Conservation (phyloP, 2,113 vertebrate species). For the Australoheros scitulus region DNA sequence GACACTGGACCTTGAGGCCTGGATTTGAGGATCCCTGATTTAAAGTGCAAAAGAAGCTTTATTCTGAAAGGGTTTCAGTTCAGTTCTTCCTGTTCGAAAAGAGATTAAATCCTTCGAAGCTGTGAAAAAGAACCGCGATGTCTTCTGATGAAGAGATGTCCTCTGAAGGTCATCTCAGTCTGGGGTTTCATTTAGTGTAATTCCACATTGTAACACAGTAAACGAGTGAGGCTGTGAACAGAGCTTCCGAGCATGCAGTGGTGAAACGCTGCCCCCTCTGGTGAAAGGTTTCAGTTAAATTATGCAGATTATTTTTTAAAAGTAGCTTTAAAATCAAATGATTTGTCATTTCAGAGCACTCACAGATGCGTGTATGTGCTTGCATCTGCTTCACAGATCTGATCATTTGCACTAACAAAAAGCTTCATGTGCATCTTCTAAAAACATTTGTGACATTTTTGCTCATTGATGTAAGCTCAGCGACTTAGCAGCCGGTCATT, state of each 20-base stretch:
- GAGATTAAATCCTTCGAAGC: neutral
- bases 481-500: too few species aligned
- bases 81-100: too few species aligned
- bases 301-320: neutral
- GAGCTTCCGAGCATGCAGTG: accelerated
- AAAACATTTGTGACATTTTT: too few species aligned
- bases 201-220: neutral
- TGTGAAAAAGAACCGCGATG: neutral
- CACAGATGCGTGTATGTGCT: neutral
- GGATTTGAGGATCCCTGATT: neutral
- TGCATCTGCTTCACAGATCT: too few species aligned
- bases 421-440: too few species aligned
- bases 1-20: too few species aligned
- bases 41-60: neutral
- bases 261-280: neutral
- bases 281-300: neutral
- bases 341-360: neutral
- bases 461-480: too few species aligned
- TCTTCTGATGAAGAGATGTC: neutral
- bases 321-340: neutral
- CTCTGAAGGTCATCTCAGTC: accelerated
- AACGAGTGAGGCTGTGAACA: neutral
- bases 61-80: neutral
- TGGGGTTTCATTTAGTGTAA: accelerated
- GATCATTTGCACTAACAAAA: too few species aligned